Evolutionary conservation across 1,140 invertebrate genomes (phyloP).

Genomic region (Odontomachus brunneus): DNA sequence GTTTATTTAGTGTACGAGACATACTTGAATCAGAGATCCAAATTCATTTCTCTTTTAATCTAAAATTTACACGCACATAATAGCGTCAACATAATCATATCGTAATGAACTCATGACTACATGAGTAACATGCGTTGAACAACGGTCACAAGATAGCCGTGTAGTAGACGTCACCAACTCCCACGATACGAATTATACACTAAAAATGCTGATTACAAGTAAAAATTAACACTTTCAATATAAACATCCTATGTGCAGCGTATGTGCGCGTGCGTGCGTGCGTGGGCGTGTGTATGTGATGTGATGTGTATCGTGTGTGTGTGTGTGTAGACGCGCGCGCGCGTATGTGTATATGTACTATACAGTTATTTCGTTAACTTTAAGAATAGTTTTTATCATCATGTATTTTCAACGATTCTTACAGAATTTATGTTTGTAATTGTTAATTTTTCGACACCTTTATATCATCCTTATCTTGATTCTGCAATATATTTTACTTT

Average conservation of each 20-base stretch:
- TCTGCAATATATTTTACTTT: neutral
- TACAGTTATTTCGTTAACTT: slow-evolving; percentile 14
- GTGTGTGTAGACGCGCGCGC: neutral
- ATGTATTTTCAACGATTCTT: slow-evolving; percentile 20
- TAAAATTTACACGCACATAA: no score
- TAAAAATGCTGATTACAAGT: slow-evolving; percentile 32
- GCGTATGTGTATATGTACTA: neutral
- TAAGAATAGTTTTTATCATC: neutral
- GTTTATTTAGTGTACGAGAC: neutral
- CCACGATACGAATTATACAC: slow-evolving; percentile 24
- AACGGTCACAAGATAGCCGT: neutral
- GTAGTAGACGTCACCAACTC: slow-evolving; percentile 15
- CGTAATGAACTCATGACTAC: neutral
- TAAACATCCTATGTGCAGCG: slow-evolving; percentile 29
- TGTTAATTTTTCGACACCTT: neutral
- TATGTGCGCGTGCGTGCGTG: no score
- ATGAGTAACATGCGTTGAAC: neutral
- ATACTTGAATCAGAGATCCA: neutral
- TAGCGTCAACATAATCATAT: no score
- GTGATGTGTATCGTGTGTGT: no score
- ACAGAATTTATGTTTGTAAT: slow-evolving; percentile 16
- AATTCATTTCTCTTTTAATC: no score
- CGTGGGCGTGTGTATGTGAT: no score
- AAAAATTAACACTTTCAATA: slow-evolving; percentile 35
- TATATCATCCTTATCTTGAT: neutral